Evolutionary conservation across 2,888 invertebrate genomes (phyloP).

Genomic region (Carpatolechia fugitivella): DNA sequence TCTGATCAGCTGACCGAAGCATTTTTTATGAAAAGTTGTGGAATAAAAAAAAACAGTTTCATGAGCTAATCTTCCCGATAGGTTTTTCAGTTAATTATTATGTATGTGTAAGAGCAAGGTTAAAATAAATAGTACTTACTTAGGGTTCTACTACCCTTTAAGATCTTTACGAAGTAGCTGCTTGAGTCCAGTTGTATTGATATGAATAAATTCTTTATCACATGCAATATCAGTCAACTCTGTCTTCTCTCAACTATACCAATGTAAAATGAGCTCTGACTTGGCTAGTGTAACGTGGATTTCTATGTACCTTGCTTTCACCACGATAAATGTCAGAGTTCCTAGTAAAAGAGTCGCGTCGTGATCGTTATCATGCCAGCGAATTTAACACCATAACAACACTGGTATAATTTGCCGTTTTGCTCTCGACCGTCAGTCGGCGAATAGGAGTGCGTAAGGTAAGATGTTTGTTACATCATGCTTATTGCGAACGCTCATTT

Average conservation of each 20-base stretch:
- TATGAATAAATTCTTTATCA: background rate
- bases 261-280: background rate
- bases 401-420: conserved; percentile 21
- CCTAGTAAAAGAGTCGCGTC: background rate
- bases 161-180: too few species aligned
- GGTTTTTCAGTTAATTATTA: too few species aligned
- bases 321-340: background rate
- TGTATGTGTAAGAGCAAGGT: too few species aligned
- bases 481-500: background rate
- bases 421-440: conserved; percentile 16
- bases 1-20: too few species aligned
- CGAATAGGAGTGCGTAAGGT: conserved; percentile 21
- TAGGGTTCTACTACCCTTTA: too few species aligned
- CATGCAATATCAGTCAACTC: background rate
- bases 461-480: conserved; percentile 8
- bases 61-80: too few species aligned
- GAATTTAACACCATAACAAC: conserved; percentile 3
- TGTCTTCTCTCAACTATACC: background rate
- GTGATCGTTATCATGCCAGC: background rate
- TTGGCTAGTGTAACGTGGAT: background rate
- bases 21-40: too few species aligned
- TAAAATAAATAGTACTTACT: too few species aligned
- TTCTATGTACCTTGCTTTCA: background rate
- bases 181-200: too few species aligned
- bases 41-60: too few species aligned